phyloP scores from a whole-genome alignment of 2,888 invertebrate genomes.

The Melanchra persicariae region DNA sequence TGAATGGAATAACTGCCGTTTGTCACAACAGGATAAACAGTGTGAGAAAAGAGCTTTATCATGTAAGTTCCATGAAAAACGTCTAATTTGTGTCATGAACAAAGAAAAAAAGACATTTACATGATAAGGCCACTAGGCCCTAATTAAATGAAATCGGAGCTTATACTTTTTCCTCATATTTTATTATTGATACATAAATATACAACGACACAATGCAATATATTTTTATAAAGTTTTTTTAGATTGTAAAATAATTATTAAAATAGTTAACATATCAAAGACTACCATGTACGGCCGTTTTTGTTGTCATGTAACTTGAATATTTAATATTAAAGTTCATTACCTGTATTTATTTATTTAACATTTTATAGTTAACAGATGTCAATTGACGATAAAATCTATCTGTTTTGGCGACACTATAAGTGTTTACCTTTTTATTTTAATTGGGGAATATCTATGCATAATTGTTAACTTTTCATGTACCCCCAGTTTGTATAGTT shows the following conservation, averaged over 20 bases:
- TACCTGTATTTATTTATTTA: constrained; percentile 75
- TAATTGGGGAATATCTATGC: constrained; percentile 78
- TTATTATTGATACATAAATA: constrained; percentile 81
- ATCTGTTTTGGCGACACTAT: constrained; percentile 82
- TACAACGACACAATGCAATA: constrained; percentile 88
- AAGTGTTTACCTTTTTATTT: constrained; percentile 83
- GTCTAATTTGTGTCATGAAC: constrained; percentile 45
- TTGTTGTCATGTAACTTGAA: constrained; percentile 75
- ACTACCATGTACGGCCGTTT: constrained; percentile 74
- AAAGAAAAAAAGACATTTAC: constrained; percentile 52
- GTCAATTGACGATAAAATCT: constrained; percentile 81
- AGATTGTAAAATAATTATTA: constrained; percentile 73
- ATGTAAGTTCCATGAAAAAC: constrained; percentile 31
- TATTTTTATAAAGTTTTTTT: constrained; percentile 84
- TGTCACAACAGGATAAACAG: constrained; percentile 32
- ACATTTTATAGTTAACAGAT: constrained; percentile 75
- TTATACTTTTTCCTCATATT: constrained; percentile 69
- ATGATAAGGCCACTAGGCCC: constrained; percentile 41
- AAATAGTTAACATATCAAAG: constrained; percentile 83
- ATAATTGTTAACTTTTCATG: constrained; percentile 73
- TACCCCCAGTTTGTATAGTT: constrained; percentile 79
- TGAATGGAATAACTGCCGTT: constrained; percentile 8
- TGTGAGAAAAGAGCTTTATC: constrained; percentile 42
- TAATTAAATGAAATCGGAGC: constrained; percentile 66
- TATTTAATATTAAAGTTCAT: constrained; percentile 77